Base-by-base conservation (phyloP, 2,113 vertebrate genomes). In the human (Homo sapiens) region DNA sequence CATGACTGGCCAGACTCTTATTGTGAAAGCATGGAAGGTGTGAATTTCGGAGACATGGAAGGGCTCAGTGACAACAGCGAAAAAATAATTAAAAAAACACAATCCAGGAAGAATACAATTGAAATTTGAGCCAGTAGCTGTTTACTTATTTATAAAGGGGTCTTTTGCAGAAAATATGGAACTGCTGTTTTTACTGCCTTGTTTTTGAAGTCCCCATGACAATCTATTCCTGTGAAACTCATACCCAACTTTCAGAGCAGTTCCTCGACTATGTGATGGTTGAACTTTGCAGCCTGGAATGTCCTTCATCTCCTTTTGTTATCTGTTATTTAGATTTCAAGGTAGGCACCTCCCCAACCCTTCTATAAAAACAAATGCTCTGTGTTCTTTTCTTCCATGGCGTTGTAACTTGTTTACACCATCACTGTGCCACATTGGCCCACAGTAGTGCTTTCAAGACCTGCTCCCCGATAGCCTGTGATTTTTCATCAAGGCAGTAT, bases 31-130 rank as follows among this genome's bases (percentile, higher is more conserved):
- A 25, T 32, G 8, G 64, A 22, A 66, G 68, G 14, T 27, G 20
- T 86, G 70, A 59, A 86, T 78, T 94, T 79, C 64, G 35, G 61
- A 40, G 14, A 35, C 22, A 35, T 8, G 6, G 32, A 18, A 50
- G 2, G 6, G 48, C 50, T 90, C 55, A 93, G 45, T 5, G 2
- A 73, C 40, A 64, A 48, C 12, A 50, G 61, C 45, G 55, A 75
- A 66, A 45, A 82, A 95, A 80, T 59, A 94, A 72, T n/a, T 4
- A 80, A 27, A 48, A 80, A 94, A 94, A 85, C 55, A 80, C 80
- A 93, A 75, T 55, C 35, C 35, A 66, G 22, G 75, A 94, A 75
- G 52, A 90, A 82, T 40, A 93, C 92, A 92, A 90, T 6, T 55
- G n/a, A 80, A 84, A 82, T n/a, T 40, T 38, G 84, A 96, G 13